phyloP scores from a whole-genome alignment of 2,113 vertebrate genomes.

The Dromas ardeola region DNA sequence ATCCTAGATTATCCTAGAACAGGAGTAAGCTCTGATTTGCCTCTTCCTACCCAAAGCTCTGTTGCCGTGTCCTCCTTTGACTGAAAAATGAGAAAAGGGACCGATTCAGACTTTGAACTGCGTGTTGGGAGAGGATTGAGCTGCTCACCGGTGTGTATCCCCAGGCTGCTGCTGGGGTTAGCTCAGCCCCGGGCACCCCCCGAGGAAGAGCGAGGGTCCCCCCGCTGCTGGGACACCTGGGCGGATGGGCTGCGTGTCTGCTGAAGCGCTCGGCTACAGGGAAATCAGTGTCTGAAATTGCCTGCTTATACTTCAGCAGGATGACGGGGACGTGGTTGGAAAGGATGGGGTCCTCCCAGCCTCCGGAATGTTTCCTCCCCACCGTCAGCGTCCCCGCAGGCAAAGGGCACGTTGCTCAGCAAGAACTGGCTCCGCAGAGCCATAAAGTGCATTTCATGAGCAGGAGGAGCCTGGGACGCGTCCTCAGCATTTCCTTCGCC shows the following conservation, averaged over 20 bases:
- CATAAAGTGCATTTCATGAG: background rate
- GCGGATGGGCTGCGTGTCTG: fast-evolving
- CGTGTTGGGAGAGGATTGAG: background rate
- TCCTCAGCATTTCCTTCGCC: background rate
- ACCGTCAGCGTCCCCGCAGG: background rate
- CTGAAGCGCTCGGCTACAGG: fast-evolving
- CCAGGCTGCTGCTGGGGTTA: background rate
- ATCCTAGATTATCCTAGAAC: background rate
- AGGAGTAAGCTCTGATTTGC: fast-evolving
- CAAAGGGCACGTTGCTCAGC: background rate
- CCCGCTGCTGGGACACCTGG: background rate
- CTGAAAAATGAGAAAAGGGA: background rate
- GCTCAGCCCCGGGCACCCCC: background rate
- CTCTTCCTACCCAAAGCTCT: background rate
- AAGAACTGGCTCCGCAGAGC: background rate
- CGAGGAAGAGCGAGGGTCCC: background rate
- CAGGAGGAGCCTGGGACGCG: background rate
- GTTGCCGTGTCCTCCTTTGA: background rate
- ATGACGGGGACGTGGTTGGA: fast-evolving
- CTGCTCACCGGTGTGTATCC: background rate
- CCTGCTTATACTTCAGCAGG: background rate
- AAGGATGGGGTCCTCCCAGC: background rate
- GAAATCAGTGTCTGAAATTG: background rate
- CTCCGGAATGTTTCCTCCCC: background rate
- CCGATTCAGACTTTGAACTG: background rate